phyloP scores from a whole-genome alignment of 2,888 invertebrate genomes.

The Candidula unifasciata region DNA sequence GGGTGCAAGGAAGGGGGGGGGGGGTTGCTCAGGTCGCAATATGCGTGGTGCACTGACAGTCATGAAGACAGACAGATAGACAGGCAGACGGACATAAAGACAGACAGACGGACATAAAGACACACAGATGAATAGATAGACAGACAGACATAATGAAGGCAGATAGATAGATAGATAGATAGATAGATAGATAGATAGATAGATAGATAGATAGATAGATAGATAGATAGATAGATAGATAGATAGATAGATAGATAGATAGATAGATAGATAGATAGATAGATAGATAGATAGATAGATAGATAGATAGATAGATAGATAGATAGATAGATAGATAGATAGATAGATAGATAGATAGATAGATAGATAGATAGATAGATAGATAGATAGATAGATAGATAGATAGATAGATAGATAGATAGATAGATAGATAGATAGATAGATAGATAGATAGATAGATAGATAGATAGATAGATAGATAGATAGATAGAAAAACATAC shows the following conservation, averaged over 20 bases:
- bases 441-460: slow-evolving; percentile 8
- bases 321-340: background rate
- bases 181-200: background rate
- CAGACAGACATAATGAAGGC: background rate
- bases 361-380: background rate
- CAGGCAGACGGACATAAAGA: slow-evolving; percentile 14
- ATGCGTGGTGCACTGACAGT: too few relatives aligned
- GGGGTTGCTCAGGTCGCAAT: too few relatives aligned
- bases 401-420: background rate
- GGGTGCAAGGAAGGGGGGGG: too few relatives aligned
- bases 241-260: background rate
- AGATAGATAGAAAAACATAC: background rate
- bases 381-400: background rate
- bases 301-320: background rate
- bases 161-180: background rate
- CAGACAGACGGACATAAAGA: background rate
- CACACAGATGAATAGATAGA: background rate
- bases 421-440: slow-evolving; percentile 10
- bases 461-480: slow-evolving; percentile 8
- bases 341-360: background rate
- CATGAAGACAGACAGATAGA: too few relatives aligned
- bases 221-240: background rate
- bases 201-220: slow-evolving; percentile 2
- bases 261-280: background rate
- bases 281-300: background rate